Evolutionary conservation across 2,113 vertebrate genomes (phyloP).

Genomic region (Hylia prasina): DNA sequence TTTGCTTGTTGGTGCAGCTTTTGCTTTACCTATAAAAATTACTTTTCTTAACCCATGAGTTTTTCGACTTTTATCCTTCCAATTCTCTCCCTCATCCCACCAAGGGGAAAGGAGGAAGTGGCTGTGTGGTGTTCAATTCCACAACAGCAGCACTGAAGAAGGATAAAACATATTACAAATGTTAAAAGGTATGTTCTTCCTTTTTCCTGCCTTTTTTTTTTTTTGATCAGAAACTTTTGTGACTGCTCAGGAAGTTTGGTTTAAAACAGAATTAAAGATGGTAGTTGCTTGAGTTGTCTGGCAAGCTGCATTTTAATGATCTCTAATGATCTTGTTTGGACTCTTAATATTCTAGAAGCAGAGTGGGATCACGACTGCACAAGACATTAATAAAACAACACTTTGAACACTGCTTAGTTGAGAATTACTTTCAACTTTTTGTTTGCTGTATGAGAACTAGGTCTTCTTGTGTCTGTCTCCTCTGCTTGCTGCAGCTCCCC

Average conservation of each 20-base stretch:
- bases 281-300: background rate
- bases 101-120: accelerated
- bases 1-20: background rate
- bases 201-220: background rate
- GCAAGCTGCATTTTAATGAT: background rate
- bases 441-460: background rate
- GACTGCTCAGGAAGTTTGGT: background rate
- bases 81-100: background rate
- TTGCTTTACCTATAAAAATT: background rate
- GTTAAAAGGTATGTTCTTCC: background rate
- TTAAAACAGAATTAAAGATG: background rate
- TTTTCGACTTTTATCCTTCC: background rate
- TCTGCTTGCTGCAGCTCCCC: background rate
- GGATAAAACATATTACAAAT: background rate
- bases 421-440: background rate
- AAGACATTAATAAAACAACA: background rate
- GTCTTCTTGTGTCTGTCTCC: background rate
- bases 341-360: background rate
- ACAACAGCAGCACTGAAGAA: background rate
- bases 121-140: background rate
- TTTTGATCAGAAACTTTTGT: background rate
- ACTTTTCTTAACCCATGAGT: background rate
- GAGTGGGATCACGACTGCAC: background rate
- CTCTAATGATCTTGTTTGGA: background rate
- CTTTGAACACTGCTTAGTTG: background rate